Conservation (phyloP, 2,113 vertebrate species). For the Delphinapterus leucas region DNA sequence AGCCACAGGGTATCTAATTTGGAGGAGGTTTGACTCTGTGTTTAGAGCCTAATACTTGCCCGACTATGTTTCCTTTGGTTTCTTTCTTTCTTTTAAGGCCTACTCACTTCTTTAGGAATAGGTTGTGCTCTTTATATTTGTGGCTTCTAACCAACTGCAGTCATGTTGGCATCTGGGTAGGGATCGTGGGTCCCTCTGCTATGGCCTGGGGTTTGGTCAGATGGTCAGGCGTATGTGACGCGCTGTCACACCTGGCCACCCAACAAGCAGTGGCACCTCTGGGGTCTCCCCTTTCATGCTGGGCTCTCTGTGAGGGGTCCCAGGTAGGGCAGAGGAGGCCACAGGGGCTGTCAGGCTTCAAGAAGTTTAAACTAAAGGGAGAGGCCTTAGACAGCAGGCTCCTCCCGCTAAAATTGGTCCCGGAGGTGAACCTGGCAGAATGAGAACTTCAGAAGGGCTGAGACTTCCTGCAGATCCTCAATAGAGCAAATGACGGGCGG, state of each 20-base stretch:
- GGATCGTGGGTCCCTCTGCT: conserved; percentile 40
- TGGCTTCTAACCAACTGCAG: conserved; percentile 7
- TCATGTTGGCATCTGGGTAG: conserved; percentile 39
- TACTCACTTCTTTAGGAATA: conserved; percentile 51
- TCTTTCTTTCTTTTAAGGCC: background rate
- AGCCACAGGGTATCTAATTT: conserved; percentile 39
- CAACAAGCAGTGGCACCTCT: background rate
- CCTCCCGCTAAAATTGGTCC: background rate
- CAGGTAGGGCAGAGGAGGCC: background rate
- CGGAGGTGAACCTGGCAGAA: background rate
- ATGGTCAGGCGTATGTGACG: background rate
- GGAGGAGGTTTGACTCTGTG: background rate
- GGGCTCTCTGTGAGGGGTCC: background rate
- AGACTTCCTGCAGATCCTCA: background rate
- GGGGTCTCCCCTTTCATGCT: background rate
- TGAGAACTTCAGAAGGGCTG: background rate
- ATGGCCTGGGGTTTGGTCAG: background rate
- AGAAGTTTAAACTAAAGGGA: background rate
- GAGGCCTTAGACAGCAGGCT: background rate
- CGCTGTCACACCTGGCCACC: background rate
- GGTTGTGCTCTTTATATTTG: conserved; percentile 24
- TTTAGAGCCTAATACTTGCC: conserved; percentile 38
- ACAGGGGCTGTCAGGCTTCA: too few relatives aligned
- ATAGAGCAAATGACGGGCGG: background rate
- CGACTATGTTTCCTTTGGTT: background rate